Evolutionary conservation across 1,140 invertebrate species (phyloP).

Genomic region (Diploscapter pachys): DNA sequence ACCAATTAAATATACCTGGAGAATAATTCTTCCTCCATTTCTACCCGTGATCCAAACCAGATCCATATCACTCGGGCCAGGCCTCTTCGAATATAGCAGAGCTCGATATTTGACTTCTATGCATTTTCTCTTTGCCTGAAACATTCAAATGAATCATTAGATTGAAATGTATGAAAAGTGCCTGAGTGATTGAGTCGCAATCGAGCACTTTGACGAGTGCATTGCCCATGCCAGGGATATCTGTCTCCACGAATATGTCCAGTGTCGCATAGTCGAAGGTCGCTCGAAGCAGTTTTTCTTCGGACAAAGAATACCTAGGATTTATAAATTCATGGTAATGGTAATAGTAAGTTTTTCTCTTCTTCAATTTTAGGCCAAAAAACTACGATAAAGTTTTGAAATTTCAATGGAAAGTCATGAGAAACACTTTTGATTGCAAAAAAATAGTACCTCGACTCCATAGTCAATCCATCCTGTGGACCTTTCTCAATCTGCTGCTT

Average conservation of each 20-base stretch:
- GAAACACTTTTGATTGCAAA: neutral
- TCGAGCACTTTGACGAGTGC: constrained; percentile 83
- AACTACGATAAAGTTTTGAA: neutral
- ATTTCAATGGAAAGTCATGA: neutral
- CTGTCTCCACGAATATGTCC: constrained; percentile 79
- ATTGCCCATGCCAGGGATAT: constrained; percentile 33
- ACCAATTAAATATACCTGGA: constrained; percentile 66
- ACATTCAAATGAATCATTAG: too few relatives aligned
- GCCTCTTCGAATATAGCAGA: constrained; percentile 88
- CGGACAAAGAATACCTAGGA: constrained; percentile 80
- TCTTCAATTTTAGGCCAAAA: neutral
- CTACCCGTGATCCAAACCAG: constrained; percentile 89
- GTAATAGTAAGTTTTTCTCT: too few relatives aligned
- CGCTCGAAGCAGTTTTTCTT: constrained; percentile 96
- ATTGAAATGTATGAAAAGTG: neutral
- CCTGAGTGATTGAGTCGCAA: constrained; percentile 96
- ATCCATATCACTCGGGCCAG: constrained; percentile 89
- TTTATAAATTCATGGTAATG: neutral
- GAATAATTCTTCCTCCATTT: constrained; percentile 71
- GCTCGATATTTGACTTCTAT: constrained; percentile 94
- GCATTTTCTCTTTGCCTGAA: constrained; percentile 87
- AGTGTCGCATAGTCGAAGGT: constrained; percentile 91
- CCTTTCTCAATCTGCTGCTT: constrained; percentile 99
- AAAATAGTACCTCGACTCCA: constrained; percentile 73
- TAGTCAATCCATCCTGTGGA: constrained; percentile 92